Evolutionary conservation across 2,113 vertebrate genomes (phyloP).

Genomic region (Gallinago undulata): DNA sequence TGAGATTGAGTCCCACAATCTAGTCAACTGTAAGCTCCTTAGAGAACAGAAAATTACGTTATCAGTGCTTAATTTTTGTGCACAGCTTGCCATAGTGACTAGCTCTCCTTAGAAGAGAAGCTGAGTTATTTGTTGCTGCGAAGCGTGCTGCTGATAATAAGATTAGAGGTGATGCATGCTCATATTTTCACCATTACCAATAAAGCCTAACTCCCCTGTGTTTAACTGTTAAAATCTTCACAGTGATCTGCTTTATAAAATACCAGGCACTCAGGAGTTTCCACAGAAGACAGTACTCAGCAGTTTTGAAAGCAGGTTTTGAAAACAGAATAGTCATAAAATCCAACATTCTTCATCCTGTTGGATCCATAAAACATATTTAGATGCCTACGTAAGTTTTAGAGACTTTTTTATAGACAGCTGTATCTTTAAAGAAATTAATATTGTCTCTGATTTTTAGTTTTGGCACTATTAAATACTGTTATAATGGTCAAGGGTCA

Average conservation of each 20-base stretch:
- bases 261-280: background rate
- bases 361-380: background rate
- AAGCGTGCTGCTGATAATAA: background rate
- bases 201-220: background rate
- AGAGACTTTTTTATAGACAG: background rate
- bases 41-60: background rate
- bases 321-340: background rate
- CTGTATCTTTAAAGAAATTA: background rate
- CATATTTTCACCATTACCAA: background rate
- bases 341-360: background rate
- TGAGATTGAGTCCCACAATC: background rate
- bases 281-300: background rate
- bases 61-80: background rate
- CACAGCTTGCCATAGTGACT: conserved; percentile 10
- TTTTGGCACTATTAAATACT: background rate
- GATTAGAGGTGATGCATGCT: background rate
- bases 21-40: background rate
- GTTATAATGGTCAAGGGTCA: background rate
- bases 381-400: background rate
- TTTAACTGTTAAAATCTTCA: background rate
- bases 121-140: background rate
- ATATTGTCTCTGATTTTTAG: background rate
- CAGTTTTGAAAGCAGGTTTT: background rate
- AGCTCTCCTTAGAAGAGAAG: background rate
- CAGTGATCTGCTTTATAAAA: background rate